phyloP scores from a whole-genome alignment of 2,888 invertebrate genomes.

The Spialia ferax region DNA sequence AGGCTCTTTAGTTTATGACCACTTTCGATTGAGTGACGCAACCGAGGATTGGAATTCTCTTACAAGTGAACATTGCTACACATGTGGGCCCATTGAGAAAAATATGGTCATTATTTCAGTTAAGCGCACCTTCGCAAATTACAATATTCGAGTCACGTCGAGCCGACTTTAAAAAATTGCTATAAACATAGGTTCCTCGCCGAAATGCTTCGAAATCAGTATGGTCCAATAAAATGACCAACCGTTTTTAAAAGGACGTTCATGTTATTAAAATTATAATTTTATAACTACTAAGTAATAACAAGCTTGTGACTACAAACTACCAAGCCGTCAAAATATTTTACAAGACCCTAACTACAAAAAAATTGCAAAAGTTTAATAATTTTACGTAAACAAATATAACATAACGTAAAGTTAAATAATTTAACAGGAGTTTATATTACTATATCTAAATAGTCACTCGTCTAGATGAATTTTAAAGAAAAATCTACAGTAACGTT shows the following conservation, averaged over 20 bases:
- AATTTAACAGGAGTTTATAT: too few species aligned
- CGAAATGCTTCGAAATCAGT: slow-evolving; percentile 59
- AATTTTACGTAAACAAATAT: too few species aligned
- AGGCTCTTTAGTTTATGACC: slow-evolving; percentile 80
- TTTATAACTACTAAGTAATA: too few species aligned
- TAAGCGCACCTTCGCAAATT: slow-evolving; percentile 61
- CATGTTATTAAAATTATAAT: slow-evolving; percentile 29
- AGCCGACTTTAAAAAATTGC: slow-evolving; percentile 56
- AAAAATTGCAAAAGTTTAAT: too few species aligned
- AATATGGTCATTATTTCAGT: slow-evolving; percentile 63
- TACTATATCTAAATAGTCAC: too few species aligned
- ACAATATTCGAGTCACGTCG: slow-evolving; percentile 70
- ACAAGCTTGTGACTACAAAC: too few species aligned
- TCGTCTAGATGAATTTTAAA: too few species aligned
- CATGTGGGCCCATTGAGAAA: slow-evolving; percentile 62
- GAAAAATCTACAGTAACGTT: too few species aligned
- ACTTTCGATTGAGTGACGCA: slow-evolving; percentile 82
- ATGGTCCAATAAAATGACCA: slow-evolving; percentile 43
- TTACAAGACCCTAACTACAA: too few species aligned
- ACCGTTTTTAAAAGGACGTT: slow-evolving; percentile 15
- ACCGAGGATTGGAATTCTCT: slow-evolving; percentile 64
- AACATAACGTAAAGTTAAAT: too few species aligned
- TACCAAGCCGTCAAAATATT: too few species aligned
- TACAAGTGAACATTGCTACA: slow-evolving; percentile 48
- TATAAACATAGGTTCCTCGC: slow-evolving; percentile 61